These are phyloP conservation scores for Dipodomys merriami DNA, from an alignment of 2,113 vertebrate genomes.

Conservation along the genomic window DNA sequence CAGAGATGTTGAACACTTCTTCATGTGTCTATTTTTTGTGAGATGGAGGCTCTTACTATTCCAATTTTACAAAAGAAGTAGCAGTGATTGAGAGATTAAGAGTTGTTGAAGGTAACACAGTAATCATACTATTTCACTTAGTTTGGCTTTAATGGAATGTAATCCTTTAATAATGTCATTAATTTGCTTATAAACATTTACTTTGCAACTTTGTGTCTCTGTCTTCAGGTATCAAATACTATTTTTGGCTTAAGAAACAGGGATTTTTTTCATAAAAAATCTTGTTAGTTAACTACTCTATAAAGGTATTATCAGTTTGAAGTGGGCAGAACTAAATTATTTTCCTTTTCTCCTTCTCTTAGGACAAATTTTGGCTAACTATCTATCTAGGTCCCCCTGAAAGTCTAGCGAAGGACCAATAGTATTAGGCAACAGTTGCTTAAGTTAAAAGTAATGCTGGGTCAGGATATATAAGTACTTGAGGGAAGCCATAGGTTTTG, in stretches of 20 bases:
- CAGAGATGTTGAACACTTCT: too few relatives aligned
- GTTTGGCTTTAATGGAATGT: slow-evolving; percentile 7
- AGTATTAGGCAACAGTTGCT: neutral
- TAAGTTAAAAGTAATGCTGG: slow-evolving; percentile 23
- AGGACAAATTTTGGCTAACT: slow-evolving; percentile 9
- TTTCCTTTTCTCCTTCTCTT: slow-evolving; percentile 20
- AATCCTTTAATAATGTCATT: neutral
- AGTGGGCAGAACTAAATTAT: neutral
- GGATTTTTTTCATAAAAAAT: slow-evolving; percentile 27
- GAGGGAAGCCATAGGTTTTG: neutral
- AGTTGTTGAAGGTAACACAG: slow-evolving; percentile 27
- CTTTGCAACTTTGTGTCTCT: slow-evolving; percentile 9
- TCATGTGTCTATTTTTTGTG: too few relatives aligned
- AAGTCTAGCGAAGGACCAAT: neutral
- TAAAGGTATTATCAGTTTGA: neutral
- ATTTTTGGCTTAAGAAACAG: slow-evolving; percentile 44
- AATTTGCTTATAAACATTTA: slow-evolving; percentile 26
- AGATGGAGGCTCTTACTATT: neutral
- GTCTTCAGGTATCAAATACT: neutral
- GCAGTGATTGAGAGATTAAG: slow-evolving; percentile 43
- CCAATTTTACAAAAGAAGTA: slow-evolving; percentile 28
- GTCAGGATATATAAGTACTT: neutral
- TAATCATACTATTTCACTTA: neutral
- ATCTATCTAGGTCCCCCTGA: neutral
- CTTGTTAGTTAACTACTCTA: neutral